These are phyloP conservation scores for Eristalis intricaria DNA, from an alignment of 2,888 invertebrate genomes.

Conservation along the genomic window DNA sequence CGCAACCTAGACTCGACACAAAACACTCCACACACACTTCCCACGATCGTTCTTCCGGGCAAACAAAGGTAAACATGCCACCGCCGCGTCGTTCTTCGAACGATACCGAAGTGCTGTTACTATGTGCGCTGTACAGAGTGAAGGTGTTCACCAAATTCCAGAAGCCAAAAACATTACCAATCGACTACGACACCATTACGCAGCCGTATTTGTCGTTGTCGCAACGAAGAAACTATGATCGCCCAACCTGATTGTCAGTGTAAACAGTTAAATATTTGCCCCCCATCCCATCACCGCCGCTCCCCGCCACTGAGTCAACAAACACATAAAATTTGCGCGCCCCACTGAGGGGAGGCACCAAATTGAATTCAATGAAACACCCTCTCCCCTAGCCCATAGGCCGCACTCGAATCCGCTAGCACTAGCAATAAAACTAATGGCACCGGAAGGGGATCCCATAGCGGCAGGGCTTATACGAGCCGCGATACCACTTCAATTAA, in stretches of 20 bases:
- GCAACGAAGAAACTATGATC: not conserved
- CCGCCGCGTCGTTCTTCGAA: no score
- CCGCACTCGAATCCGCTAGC: not conserved
- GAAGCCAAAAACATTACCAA: not conserved
- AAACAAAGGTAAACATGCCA: no score
- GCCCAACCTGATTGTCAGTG: slow-evolving; percentile 7
- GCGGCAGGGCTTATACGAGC: slow-evolving; percentile 28
- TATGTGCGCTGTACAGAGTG: no score
- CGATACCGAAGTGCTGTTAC: no score
- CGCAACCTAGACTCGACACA: no score
- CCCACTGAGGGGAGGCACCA: slow-evolving; percentile 8
- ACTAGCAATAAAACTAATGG: slow-evolving; percentile 19
- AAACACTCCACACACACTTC: no score
- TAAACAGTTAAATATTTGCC: slow-evolving; percentile 15
- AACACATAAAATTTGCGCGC: slow-evolving; percentile 9
- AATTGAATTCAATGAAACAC: slow-evolving; percentile 28
- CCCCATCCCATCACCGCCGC: not conserved
- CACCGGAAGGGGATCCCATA: slow-evolving; percentile 38
- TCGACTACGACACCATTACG: not conserved
- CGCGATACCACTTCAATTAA: slow-evolving; percentile 31
- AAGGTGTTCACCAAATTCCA: not conserved
- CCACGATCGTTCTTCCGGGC: no score
- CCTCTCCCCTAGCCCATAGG: not conserved
- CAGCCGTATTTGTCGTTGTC: not conserved
- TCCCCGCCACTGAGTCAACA: not conserved